Base-by-base conservation (phyloP, 2,888 invertebrate species). In the Stramonita haemastoma region DNA sequence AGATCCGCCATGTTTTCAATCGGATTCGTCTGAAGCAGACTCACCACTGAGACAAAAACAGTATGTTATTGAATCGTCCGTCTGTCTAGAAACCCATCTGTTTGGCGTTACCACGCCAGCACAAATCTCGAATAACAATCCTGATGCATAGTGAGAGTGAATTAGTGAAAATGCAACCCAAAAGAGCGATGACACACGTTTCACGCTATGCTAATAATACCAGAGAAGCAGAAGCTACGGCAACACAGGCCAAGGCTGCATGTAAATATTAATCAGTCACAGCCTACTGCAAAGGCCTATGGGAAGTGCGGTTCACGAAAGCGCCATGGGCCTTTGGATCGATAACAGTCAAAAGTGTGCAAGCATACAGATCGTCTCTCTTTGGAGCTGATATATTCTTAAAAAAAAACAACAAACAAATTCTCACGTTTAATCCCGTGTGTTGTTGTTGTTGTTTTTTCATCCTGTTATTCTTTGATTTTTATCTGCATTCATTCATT, bases 1-100 rank as follows among this genome's bases (percentile, higher is more conserved):
- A 99, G 97, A 97, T 99, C 99, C 97, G 99, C 99, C 99, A 99
- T 99, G 77, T 91, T 93, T 93, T 91, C 46, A 79, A 84, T 81
- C 70, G 57, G 85, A 84, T 87, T 89, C 73, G 60, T 77, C 60
- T 60, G 77, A 79, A 70, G 73, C 70, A 90, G 87, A 60, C 87
- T 56, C 77, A 83, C 84, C 22, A 60, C 56, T 46, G 46, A 56
- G 36, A 73, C 46, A 89, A 70, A 87, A 87, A 87, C 34, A 79
- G 32, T 57, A 73, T 87, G 83, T 29, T 57, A 34, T 85, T 17
- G 57, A 81, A 87, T 46, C 87, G 73, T 84, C 57, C 29, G 70
- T 70, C 57, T 34, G 60, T 29, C 84, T 73, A 87, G 46, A 79
- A 77, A 86, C 70, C 29, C 84, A 90, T 73, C 73, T 46, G 60